Evolutionary conservation across 2,113 vertebrate species (phyloP).

Genomic region (Upupa epops): DNA sequence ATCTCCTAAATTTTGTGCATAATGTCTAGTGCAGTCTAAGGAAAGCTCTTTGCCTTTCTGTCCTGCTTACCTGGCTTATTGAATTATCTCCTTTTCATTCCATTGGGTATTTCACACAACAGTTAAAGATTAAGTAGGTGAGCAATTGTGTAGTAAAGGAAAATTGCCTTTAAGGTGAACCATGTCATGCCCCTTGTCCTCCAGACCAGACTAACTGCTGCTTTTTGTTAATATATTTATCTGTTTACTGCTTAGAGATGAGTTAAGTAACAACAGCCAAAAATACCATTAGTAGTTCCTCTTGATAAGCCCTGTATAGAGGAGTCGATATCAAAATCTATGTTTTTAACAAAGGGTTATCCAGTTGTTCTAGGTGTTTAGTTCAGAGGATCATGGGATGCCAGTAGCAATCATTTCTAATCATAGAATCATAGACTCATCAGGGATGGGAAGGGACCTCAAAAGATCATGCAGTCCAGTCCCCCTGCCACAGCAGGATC

Average conservation of each 20-base stretch:
- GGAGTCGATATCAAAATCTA: neutral
- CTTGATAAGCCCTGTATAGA: neutral
- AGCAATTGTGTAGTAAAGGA: neutral
- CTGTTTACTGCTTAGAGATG: neutral
- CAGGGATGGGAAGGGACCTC: too few species aligned
- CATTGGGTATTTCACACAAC: neutral
- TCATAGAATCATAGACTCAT: too few species aligned
- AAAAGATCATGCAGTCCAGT: too few species aligned
- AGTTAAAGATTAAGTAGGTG: neutral
- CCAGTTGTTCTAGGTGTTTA: neutral
- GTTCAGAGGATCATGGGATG: neutral
- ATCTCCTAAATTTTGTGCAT: conserved; percentile 12
- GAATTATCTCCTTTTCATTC: neutral
- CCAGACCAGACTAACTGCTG: neutral
- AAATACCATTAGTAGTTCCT: neutral
- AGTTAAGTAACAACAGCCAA: neutral
- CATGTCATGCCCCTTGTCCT: neutral
- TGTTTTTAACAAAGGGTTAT: neutral
- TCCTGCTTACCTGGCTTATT: neutral
- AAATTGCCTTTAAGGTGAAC: neutral
- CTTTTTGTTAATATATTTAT: neutral
- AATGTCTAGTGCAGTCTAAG: neutral
- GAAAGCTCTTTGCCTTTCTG: neutral
- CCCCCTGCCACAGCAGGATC: too few species aligned
- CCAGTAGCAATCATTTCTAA: neutral